Evolutionary conservation across 2,888 invertebrate species (phyloP).

Genomic region (Thecocarcelia acutangulata): DNA sequence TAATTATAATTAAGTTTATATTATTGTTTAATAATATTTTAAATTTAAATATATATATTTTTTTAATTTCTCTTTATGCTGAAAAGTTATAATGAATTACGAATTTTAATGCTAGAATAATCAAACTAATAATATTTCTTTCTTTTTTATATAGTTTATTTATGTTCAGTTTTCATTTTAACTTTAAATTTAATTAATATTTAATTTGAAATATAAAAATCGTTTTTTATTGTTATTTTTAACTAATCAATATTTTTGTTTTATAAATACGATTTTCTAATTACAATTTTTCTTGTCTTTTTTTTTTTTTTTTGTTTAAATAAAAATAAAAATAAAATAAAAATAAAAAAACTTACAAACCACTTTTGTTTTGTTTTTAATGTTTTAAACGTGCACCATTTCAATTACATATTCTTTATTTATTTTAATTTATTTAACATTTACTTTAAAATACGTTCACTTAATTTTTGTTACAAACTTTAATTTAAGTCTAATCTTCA

Average conservation of each 20-base stretch:
- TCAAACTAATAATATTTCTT: conserved; percentile 40
- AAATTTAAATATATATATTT: conserved; percentile 23
- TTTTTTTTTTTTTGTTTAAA: no score
- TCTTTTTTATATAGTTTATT: neutral
- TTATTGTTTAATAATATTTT: conserved; percentile 43
- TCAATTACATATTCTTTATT: conserved; percentile 55
- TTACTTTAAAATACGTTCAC: conserved; percentile 50
- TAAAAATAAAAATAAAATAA: no score
- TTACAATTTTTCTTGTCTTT: conserved; percentile 19
- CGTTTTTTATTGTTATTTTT: conserved; percentile 24
- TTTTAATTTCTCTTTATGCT: conserved; percentile 36
- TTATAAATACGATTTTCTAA: conserved; percentile 14
- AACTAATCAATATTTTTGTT: conserved; percentile 30
- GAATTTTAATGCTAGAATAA: conserved; percentile 60
- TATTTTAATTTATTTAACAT: conserved; percentile 54
- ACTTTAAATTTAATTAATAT: conserved; percentile 11
- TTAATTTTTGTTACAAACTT: conserved; percentile 18
- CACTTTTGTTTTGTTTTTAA: conserved; percentile 35
- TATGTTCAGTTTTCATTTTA: neutral
- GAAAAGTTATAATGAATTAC: conserved; percentile 47
- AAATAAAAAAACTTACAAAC: no score
- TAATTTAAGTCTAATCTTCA: conserved; percentile 51
- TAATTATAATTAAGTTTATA: conserved; percentile 41
- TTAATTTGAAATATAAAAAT: conserved; percentile 62
- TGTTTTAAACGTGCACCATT: conserved; percentile 68